phyloP scores from a whole-genome alignment of 1,140 invertebrate species.

The Procambarus virginalis region DNA sequence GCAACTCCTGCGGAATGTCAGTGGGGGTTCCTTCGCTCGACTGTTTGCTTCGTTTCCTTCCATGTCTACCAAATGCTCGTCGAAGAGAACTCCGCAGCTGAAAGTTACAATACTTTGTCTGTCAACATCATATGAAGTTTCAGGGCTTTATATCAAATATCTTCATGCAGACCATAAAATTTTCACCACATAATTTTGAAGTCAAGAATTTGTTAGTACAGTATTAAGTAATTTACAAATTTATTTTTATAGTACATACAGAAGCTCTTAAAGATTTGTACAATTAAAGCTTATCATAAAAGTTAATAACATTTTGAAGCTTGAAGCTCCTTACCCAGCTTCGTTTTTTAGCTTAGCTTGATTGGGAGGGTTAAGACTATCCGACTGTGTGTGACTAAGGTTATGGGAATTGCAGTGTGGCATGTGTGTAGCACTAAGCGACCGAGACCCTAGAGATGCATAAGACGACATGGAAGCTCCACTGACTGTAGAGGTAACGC shows the following conservation, averaged over 20 bases:
- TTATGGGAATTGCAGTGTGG: slow-evolving; percentile 25
- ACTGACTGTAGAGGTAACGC: slow-evolving; percentile 63
- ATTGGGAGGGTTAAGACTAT: background rate
- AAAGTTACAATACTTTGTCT: background rate
- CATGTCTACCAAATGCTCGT: slow-evolving; percentile 57
- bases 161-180: background rate
- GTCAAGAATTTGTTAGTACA: slow-evolving; percentile 9
- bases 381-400: slow-evolving; percentile 1
- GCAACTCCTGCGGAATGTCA: slow-evolving; percentile 36
- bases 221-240: slow-evolving; percentile 6
- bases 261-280: background rate
- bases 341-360: slow-evolving; percentile 59
- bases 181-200: background rate
- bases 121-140: background rate
- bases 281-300: background rate
- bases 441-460: slow-evolving; percentile 34
- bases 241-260: slow-evolving; percentile 4
- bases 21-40: slow-evolving; percentile 6
- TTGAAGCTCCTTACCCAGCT: slow-evolving; percentile 62
- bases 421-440: slow-evolving; percentile 21
- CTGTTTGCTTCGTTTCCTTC: slow-evolving; percentile 50
- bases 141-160: background rate
- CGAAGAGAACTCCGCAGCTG: slow-evolving; percentile 66
- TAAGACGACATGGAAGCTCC: slow-evolving; percentile 51
- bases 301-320: slow-evolving; percentile 7